Base-by-base conservation (phyloP, 2,797 vertebrate genomes). In the Petrocephalus schoutedeni region DNA sequence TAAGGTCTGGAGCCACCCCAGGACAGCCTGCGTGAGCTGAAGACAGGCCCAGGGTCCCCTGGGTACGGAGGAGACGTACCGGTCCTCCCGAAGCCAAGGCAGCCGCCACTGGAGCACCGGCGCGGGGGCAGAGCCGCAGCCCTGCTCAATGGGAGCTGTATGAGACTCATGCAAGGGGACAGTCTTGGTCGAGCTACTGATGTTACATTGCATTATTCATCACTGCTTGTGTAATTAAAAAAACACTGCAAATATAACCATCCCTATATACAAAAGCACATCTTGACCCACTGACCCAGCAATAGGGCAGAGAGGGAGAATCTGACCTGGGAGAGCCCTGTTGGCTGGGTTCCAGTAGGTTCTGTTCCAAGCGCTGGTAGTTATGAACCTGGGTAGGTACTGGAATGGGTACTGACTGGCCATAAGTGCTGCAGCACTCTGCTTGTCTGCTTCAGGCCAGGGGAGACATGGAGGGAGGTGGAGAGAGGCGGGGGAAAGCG, bases 351-450 rank as follows among this genome's bases (percentile, higher is more conserved):
- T 96, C 96, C 87, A 97, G 95, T 53, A 99, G 94, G 90, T 98
- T 98, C 94, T 97, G 97, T 87, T 97, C 97, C 0, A 99, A 97
- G 32, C 97, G 97, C 58, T 96, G 96, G 94, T 98, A 99, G 94
- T 99, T 99, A 10, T 96, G 96, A 87, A 98, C 96, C 89, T 99
- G 98, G 0, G 97, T 97, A 1, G 98, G 98, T 45, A 99, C 98
- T 0, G 98, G 98, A 92, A 99, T 97, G 90, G 98, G 97, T 87
- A 97, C 95, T 0, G 98, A 97, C 85, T 93, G 96, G 16, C 95
- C 95, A 12, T 94, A 95, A 89, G 92, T 96, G 89, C 94, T 94
- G 36, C 92, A 92, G 32, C 94, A 94, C 67, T 95, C 93, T 57
- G 89, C 91, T 0, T 94, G 93, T 89, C 96, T 96, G 87, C 95